phyloP scores from a whole-genome alignment of 2,888 invertebrate genomes.

The Nymphalis urticae region DNA sequence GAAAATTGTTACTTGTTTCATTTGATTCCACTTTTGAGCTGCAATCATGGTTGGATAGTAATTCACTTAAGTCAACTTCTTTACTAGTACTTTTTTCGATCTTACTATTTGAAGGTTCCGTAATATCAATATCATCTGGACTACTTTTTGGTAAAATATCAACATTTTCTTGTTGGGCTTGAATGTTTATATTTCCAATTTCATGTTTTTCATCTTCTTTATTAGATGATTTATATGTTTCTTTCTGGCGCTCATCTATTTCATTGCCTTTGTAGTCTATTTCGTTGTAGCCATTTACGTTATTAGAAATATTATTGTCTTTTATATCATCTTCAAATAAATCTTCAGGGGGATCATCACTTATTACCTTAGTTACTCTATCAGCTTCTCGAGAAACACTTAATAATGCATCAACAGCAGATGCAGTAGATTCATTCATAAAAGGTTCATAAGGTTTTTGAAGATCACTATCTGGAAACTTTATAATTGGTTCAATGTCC shows the following conservation, averaged over 20 bases:
- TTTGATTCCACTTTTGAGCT: slow-evolving; percentile 23
- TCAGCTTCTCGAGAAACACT: slow-evolving; percentile 73
- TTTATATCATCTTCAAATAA: slow-evolving; percentile 74
- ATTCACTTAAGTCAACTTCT: slow-evolving; percentile 19
- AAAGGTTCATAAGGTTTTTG: slow-evolving; percentile 47
- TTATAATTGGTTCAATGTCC: slow-evolving; percentile 12
- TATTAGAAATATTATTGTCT: slow-evolving; percentile 47
- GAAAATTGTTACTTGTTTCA: slow-evolving; percentile 10
- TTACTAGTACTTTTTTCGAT: background rate
- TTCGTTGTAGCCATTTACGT: slow-evolving; percentile 51
- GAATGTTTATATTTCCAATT: slow-evolving; percentile 1
- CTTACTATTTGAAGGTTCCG: background rate
- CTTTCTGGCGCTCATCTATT: slow-evolving; percentile 35
- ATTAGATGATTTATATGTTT: slow-evolving; percentile 6
- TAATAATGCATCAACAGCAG: slow-evolving; percentile 73
- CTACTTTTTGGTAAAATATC: background rate
- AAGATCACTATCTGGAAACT: slow-evolving; percentile 16
- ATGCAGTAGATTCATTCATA: slow-evolving; percentile 72
- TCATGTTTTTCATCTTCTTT: slow-evolving; percentile 7
- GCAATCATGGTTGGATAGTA: slow-evolving; percentile 28
- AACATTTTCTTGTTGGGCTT: slow-evolving; percentile 4
- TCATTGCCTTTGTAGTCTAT: slow-evolving; percentile 40
- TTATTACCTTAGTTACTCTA: slow-evolving; percentile 67
- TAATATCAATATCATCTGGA: background rate
- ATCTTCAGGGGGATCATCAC: slow-evolving; percentile 73